Conservation (phyloP, 1,140 invertebrate species). For the Drosophila murphyi region DNA sequence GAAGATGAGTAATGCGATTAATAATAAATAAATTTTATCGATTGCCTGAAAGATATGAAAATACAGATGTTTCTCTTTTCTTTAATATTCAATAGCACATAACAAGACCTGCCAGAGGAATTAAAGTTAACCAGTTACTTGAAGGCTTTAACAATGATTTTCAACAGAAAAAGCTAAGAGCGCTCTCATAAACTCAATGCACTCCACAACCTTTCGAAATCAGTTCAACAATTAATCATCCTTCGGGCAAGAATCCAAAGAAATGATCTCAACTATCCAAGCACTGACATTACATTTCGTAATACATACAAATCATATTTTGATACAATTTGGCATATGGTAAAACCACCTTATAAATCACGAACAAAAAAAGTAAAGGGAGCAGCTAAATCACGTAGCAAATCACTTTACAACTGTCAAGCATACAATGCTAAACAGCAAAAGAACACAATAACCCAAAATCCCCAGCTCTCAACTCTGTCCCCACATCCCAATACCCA, state of each 20-base stretch:
- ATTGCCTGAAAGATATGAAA: no score
- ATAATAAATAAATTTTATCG: background rate
- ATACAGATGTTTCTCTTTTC: no score
- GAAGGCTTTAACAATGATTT: background rate
- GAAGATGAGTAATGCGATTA: constrained; percentile 24
- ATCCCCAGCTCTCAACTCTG: no score
- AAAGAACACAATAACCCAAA: background rate
- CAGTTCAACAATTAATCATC: constrained; percentile 36
- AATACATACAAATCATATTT: constrained; percentile 80
- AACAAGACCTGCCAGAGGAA: background rate
- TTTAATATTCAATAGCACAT: no score
- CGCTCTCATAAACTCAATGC: background rate
- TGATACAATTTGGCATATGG: constrained; percentile 41
- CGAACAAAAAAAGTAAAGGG: constrained; percentile 11
- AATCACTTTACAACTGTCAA: constrained; percentile 81
- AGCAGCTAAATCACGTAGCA: constrained; percentile 63
- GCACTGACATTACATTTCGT: constrained; percentile 48
- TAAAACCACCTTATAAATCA: constrained; percentile 36
- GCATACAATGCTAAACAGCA: constrained; percentile 63
- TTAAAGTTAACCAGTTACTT: background rate
- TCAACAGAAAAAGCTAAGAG: background rate
- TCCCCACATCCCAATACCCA: background rate
- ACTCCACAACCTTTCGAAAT: background rate
- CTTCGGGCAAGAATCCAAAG: constrained; percentile 41
- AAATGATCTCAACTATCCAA: constrained; percentile 57